Conservation (phyloP, 92 coral and sea anemone species). For the Zoanthus gigantus region DNA sequence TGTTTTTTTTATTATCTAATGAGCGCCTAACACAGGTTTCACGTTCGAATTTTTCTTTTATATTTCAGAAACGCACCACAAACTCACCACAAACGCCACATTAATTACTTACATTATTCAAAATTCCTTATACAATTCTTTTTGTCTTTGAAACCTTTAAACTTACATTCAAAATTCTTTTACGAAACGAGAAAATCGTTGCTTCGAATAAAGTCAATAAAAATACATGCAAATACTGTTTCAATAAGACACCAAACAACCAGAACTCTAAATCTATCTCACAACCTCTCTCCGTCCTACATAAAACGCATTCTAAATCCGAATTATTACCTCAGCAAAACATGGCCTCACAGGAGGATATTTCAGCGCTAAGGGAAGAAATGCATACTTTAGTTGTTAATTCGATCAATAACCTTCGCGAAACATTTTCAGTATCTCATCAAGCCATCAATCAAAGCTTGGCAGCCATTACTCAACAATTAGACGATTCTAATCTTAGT, state of each 20-base stretch:
- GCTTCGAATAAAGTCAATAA: not conserved
- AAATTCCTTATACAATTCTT: not conserved
- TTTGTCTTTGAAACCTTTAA: not conserved
- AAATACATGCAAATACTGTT: not conserved
- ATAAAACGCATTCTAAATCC: not conserved
- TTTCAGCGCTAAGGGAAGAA: slow-evolving; percentile 5
- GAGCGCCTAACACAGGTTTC: not conserved
- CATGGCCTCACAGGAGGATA: not conserved
- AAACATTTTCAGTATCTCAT: not conserved
- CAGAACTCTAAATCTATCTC: too few species aligned
- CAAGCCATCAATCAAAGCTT: not conserved
- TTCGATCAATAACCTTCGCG: not conserved
- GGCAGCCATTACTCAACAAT: not conserved
- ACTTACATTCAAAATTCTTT: not conserved
- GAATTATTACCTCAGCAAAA: not conserved
- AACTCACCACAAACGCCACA: not conserved
- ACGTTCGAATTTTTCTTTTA: not conserved
- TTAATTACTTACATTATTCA: not conserved
- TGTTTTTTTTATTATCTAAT: not conserved
- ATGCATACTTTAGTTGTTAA: not conserved
- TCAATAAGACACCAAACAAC: not conserved
- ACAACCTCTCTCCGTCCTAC: not conserved
- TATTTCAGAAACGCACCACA: not conserved
- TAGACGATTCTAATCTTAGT: not conserved
- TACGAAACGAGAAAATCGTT: not conserved